Percentiles rank a stretch among this genome's conserved stretches.
Conservation (phyloP, 2,888 invertebrate genomes). For the Timema podura region DNA sequence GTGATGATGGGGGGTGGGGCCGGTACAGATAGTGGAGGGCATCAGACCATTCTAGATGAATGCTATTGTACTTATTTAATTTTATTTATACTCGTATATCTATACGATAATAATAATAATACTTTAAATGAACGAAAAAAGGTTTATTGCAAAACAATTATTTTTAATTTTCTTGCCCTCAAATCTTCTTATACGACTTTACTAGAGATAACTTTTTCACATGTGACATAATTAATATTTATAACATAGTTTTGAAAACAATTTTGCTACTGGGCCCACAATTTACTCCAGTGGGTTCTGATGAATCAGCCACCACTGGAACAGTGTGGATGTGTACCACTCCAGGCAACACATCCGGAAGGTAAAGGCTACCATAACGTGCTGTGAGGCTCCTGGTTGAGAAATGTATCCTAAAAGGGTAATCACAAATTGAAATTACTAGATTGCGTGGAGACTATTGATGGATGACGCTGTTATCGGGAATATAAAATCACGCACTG, state of each 20-base stretch:
- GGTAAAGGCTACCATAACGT: neutral
- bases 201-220: no score
- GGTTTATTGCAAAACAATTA: no score
- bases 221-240: no score
- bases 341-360: neutral
- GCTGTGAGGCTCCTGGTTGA: neutral
- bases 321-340: neutral
- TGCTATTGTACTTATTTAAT: no score
- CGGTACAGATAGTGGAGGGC: neutral
- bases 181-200: no score
- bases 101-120: no score
- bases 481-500: neutral
- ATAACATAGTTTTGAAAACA: no score
- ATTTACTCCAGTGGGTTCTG: neutral
- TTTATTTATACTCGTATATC: no score
- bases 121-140: no score
- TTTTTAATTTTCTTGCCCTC: no score
- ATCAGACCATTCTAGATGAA: no score
- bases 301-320: neutral
- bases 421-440: neutral
- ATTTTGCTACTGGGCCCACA: neutral
- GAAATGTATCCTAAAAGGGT: neutral
- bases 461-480: neutral
- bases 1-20: no score
- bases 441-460: neutral